phyloP scores from a whole-genome alignment of 2,888 invertebrate species.

The Stenchaetothrips biformis region DNA sequence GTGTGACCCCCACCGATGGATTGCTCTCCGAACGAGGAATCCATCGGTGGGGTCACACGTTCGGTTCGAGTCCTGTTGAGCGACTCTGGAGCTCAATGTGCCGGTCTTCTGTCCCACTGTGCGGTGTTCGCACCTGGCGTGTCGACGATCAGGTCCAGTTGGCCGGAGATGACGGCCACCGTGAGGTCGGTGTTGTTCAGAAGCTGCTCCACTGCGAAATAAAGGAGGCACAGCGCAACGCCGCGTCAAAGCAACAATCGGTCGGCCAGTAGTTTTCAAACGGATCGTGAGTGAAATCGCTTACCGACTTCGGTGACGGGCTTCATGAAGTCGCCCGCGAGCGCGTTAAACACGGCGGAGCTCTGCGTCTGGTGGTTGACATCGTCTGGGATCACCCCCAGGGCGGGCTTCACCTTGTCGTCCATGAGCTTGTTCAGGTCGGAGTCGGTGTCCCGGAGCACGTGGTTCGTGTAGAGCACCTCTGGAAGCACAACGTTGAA shows the following conservation, averaged over 20 bases:
- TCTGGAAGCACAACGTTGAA: conserved; percentile 41
- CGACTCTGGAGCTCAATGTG: too few relatives aligned
- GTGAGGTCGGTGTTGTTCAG: conserved; percentile 63
- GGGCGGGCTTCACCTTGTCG: conserved; percentile 58
- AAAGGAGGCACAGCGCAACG: neutral
- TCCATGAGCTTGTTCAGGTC: conserved; percentile 62
- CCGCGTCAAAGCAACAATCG: conserved; percentile 37
- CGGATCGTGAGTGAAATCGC: conserved; percentile 14
- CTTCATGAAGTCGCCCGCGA: conserved; percentile 71
- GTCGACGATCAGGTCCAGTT: conserved; percentile 78
- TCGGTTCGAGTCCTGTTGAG: too few relatives aligned
- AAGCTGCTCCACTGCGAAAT: conserved; percentile 63
- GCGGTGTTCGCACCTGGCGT: conserved; percentile 73
- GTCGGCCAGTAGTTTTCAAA: neutral
- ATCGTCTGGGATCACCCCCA: conserved; percentile 56
- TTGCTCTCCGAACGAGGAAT: too few relatives aligned
- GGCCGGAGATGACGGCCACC: conserved; percentile 69
- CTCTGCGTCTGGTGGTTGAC: conserved; percentile 64
- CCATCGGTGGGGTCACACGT: too few relatives aligned
- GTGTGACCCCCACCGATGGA: too few relatives aligned
- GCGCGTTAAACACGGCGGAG: conserved; percentile 54
- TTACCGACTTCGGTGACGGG: conserved; percentile 65
- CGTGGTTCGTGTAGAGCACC: conserved; percentile 45
- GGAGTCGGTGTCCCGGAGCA: conserved; percentile 41
- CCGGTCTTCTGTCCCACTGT: too few relatives aligned